Base-by-base conservation (phyloP, 2,888 invertebrate species). In the Trissolcus brochymenae region DNA sequence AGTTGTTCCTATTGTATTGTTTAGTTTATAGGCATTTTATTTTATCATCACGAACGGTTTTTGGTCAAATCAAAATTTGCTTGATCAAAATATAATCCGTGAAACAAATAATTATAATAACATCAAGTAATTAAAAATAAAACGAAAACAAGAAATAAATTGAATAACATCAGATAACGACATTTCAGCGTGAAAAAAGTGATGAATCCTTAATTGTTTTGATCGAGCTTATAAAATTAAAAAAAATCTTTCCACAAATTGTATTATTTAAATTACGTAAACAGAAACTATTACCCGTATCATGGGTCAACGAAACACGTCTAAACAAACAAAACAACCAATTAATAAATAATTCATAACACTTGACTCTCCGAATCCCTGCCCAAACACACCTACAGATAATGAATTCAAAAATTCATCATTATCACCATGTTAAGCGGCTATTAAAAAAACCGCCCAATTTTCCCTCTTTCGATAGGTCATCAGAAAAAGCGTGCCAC, bases 281-380 rank as follows among this genome's bases (percentile, higher is more conserved):
- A 46, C 16, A 46, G 7, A 16, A 46, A 16, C 14, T 11, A 14
- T 46, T n/a, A 46, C 11, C n/a, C 35, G 11, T 35, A 35, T 35
- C 35, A 35, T 14, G 46, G 14, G 4, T 1, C 46, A 46, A 46
- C 25, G 4, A 35, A 35, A 35, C 35, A 9, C 46, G 11, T 46
- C 14, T 9, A 46, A 46, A 46, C 46, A 46, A 46, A 46, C 46
- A 46, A 3, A 46, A 46, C 46, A 46, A 16, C 14, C 16, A n/a
- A 46, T 16, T 46, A 46, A 46, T 46, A 46, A 46, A 46, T 46
- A 46, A 46, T 46, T 46, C 46, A 46, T 46, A 16, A 46, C 14
- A 35, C 11, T 35, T 35, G 35, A 7, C 35, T 35, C 35, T 11
- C 35, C 11, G 35, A 35, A 35, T 6, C 35, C 0, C 35, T 11